A percentile compares a stretch with the other conserved stretches of the same genome.
These are phyloP conservation scores for Argopecten irradians DNA, from an alignment of 1,140 invertebrate species.

Conservation along the genomic window DNA sequence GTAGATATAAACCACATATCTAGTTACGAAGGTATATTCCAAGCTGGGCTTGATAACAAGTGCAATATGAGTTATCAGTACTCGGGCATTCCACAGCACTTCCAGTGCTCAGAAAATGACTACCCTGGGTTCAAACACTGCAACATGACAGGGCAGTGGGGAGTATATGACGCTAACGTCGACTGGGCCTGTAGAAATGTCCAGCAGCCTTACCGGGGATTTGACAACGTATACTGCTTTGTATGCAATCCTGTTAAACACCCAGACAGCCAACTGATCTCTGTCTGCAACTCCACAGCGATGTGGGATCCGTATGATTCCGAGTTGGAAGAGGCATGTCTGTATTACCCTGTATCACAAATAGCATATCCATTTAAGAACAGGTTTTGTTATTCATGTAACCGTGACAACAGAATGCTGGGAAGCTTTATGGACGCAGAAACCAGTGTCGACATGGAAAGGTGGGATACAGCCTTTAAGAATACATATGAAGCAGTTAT, in stretches of 20 bases:
- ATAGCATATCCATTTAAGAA: not conserved
- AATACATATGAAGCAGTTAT: not conserved
- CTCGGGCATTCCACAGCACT: not conserved
- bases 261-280: not conserved
- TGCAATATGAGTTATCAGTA: not conserved
- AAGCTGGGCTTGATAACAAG: not conserved
- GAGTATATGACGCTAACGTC: not conserved
- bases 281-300: not conserved
- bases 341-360: not conserved
- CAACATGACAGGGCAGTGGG: not conserved
- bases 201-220: not conserved
- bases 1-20: not conserved
- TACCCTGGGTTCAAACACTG: not conserved
- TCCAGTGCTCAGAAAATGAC: not conserved
- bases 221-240: not conserved
- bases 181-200: not conserved
- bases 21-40: not conserved
- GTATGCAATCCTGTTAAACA: not conserved
- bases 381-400: not conserved
- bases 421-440: not conserved
- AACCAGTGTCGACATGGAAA: not conserved
- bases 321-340: not conserved
- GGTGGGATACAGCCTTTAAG: not conserved
- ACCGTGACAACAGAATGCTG: not conserved
- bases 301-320: not conserved